Percentiles rank a stretch among this genome's conserved stretches.
These are phyloP conservation scores for Diabrotica virgifera DNA, from an alignment of 1,140 invertebrate genomes.

Conservation along the genomic window DNA sequence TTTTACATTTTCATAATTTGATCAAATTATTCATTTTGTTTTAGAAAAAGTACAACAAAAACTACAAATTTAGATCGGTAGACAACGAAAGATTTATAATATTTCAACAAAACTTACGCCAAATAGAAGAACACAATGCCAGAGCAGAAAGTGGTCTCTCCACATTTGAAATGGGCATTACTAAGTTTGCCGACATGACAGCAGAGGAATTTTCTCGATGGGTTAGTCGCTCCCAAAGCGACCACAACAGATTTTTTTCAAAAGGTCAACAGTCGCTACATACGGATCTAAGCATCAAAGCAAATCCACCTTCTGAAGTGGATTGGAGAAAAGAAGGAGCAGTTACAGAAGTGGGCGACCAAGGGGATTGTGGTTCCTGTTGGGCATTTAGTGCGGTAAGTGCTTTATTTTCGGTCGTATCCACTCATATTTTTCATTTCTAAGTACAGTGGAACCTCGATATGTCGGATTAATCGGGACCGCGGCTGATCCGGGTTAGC, in stretches of 20 bases:
- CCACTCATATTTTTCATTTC: no score
- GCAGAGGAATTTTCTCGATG: constrained; percentile 63
- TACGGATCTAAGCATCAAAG: no score
- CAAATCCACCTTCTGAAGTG: constrained; percentile 9
- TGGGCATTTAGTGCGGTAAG: constrained; percentile 57
- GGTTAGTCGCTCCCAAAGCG: not conserved
- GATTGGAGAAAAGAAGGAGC: constrained; percentile 43
- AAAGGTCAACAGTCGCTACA: no score
- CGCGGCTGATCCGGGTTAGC: no score
- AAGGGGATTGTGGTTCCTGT: constrained; percentile 50
- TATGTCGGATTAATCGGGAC: no score
- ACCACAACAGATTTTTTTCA: no score
- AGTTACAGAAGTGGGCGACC: constrained; percentile 40
- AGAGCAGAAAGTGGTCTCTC: constrained; percentile 62
- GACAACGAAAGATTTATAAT: constrained; percentile 80
- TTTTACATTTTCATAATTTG: not conserved
- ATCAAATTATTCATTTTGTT: not conserved
- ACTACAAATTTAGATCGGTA: constrained; percentile 49
- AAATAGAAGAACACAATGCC: constrained; percentile 78
- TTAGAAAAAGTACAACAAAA: not conserved
- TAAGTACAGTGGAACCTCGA: no score
- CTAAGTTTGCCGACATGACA: constrained; percentile 81
- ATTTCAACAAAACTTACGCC: constrained; percentile 78
- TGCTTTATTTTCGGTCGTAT: no score
- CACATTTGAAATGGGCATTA: constrained; percentile 64